Base-by-base conservation (phyloP, 2,888 invertebrate species). In the Byasa hedistus region DNA sequence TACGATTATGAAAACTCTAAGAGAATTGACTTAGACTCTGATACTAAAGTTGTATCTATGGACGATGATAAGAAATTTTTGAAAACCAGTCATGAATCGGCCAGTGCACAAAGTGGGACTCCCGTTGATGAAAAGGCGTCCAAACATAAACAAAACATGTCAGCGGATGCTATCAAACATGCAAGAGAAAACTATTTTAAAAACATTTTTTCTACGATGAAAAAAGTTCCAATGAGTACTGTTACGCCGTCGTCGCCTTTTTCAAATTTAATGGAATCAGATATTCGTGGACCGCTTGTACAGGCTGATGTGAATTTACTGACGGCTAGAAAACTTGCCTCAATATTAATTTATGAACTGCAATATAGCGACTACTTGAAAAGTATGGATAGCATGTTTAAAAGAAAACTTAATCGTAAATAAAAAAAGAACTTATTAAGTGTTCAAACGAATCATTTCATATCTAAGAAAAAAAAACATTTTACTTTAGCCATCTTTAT, bases 101-200 rank as follows among this genome's bases (percentile, higher is more conserved):
- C 24, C 2, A 21, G 3, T 22, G 64, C 70, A 17, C 58, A 69
- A 36, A 75, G 65, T 54, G 73, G 79, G 21, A 69, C 81, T 0
- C 61, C 72, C 19, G 78, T 81, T 15, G 80, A 73, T 15, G 79
- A 76, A 17, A 77, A 71, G 32, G 78, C 67, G 61, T 59, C 70
- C 22, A 77, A 74, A 61, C 10, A 63, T 0, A 83, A 75, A 68
- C 67, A 71, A 39, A 79, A 74, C 69, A 68, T 85, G 19, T 72
- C 85, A 21, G 69, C 77, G 0, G 71, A 76, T 21, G 69, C 77
- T 7, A 89, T 91, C 61, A 80, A 83, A 32, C 81, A 82, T 70
- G 81, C 80, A 0, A 83, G 91, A 63, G 79, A 86, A 55, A 81
- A 81, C 66, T 91, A 90, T 70, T 91, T 91, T 68, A 78, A 73